phyloP scores from a whole-genome alignment of 2,888 invertebrate species.

The Nephrotoma flavescens region DNA sequence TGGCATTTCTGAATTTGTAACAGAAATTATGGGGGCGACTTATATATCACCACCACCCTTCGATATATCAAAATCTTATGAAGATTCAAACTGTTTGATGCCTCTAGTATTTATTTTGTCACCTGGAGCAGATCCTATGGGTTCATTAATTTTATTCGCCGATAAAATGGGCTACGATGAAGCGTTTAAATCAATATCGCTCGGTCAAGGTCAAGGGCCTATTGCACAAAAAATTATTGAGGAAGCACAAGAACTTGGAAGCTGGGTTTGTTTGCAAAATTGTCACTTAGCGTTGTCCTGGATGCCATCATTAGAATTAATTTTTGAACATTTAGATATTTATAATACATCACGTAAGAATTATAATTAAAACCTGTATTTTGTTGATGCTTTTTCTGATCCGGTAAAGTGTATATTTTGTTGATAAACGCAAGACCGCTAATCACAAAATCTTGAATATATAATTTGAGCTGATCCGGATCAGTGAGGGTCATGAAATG shows the following conservation, averaged over 20 bases:
- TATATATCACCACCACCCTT: conserved; percentile 80
- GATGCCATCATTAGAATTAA: conserved; percentile 69
- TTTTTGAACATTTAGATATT: conserved; percentile 62
- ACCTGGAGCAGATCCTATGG: conserved; percentile 71
- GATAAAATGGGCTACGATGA: conserved; percentile 62
- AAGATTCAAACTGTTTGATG: conserved; percentile 59
- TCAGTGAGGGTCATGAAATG: too few relatives aligned
- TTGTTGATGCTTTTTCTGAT: neutral
- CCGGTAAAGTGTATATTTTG: neutral
- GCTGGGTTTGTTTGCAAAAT: conserved; percentile 73
- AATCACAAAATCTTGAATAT: neutral
- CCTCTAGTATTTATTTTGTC: conserved; percentile 82
- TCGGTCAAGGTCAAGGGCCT: conserved; percentile 83
- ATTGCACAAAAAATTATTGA: conserved; percentile 63
- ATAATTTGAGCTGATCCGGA: too few relatives aligned
- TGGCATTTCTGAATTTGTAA: conserved; percentile 63
- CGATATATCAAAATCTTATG: conserved; percentile 64
- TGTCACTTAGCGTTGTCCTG: conserved; percentile 82
- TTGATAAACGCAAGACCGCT: neutral
- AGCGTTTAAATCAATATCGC: conserved; percentile 65
- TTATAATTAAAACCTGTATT: neutral
- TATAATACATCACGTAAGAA: conserved; percentile 36
- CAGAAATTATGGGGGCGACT: conserved; percentile 51
- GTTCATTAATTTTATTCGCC: conserved; percentile 43
- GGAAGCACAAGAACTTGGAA: conserved; percentile 58